phyloP scores from a whole-genome alignment of 2,888 invertebrate species.

The Venustoraphidia nigricollis region DNA sequence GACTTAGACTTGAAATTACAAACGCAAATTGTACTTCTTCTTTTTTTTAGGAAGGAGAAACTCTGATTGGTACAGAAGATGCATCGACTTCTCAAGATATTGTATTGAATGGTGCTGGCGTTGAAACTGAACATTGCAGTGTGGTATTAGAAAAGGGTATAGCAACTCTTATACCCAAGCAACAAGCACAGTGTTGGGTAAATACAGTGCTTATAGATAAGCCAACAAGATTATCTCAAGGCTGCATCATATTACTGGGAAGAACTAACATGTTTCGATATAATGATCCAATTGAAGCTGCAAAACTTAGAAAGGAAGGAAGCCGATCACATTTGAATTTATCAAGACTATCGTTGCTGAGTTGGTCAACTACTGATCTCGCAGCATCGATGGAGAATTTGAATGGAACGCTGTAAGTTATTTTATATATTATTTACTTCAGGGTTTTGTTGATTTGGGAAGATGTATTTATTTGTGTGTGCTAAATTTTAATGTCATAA shows the following conservation, averaged over 20 bases:
- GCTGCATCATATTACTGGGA: constrained; percentile 48
- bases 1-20: background rate
- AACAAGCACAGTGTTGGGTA: constrained; percentile 66
- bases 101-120: constrained; percentile 57
- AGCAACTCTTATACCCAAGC: constrained; percentile 56
- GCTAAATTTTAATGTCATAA: background rate
- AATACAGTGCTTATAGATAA: constrained; percentile 65
- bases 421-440: background rate
- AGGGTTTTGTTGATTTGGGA: background rate
- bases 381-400: constrained; percentile 56
- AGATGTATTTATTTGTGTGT: no score
- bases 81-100: constrained; percentile 58
- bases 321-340: constrained; percentile 57
- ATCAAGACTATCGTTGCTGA: constrained; percentile 64
- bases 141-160: constrained; percentile 54
- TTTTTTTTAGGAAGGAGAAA: constrained; percentile 58
- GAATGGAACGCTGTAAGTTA: constrained; percentile 18
- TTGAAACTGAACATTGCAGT: constrained; percentile 63
- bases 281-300: constrained; percentile 81
- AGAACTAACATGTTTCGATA: constrained; percentile 55
- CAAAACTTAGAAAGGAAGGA: constrained; percentile 58
- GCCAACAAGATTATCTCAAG: constrained; percentile 57
- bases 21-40: no score
- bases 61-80: constrained; percentile 68
- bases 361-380: constrained; percentile 70